These are phyloP conservation scores for Brienomyrus longianalis DNA, from an alignment of 2,113 vertebrate species.

Conservation along the genomic window DNA sequence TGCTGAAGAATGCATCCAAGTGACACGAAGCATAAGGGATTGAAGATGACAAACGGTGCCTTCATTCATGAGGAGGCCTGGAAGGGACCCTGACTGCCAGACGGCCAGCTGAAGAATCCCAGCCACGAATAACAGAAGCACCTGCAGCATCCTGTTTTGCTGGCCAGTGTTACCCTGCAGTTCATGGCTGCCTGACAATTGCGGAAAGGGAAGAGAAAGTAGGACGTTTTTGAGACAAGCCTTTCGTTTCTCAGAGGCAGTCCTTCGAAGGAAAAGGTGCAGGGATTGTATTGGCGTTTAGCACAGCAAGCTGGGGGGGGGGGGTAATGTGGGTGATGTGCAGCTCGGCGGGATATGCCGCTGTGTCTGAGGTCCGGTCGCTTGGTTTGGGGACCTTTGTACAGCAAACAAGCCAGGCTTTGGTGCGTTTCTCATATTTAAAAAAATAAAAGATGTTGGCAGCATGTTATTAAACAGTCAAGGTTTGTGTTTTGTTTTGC, in stretches of 20 bases:
- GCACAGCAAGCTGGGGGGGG: background rate
- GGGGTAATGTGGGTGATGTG: background rate
- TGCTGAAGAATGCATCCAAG: background rate
- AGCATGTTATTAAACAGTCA: conserved; percentile 4
- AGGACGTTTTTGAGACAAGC: background rate
- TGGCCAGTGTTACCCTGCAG: background rate
- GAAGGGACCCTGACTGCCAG: background rate
- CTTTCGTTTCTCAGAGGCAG: background rate
- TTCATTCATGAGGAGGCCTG: background rate
- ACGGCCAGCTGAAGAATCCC: background rate
- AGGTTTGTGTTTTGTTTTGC: conserved; percentile 5
- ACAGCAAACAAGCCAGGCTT: background rate
- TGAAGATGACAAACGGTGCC: background rate
- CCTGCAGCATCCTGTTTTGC: background rate
- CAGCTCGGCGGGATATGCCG: background rate
- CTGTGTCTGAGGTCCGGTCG: background rate
- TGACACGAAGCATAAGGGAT: background rate
- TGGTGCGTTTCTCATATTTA: background rate
- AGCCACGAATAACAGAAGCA: background rate
- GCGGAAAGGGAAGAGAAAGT: background rate
- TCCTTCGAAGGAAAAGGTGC: background rate
- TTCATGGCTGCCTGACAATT: background rate
- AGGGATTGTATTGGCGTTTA: background rate
- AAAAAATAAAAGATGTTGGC: background rate
- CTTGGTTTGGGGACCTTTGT: background rate